These are phyloP conservation scores for Psittacara wagleri DNA, from an alignment of 2,113 vertebrate species.

Conservation along the genomic window DNA sequence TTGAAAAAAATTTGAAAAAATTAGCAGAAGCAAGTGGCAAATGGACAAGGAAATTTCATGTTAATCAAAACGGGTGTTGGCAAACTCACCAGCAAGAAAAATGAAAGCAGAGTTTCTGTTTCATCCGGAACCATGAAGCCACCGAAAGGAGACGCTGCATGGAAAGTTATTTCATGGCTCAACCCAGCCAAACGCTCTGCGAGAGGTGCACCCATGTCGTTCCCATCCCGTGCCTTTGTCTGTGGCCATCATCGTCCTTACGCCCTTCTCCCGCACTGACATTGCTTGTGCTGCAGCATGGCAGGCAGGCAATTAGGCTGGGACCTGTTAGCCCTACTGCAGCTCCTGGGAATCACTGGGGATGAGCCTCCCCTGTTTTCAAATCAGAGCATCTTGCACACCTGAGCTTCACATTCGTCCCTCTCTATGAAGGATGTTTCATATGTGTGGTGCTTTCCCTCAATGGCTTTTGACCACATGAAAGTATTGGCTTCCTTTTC, in stretches of 20 bases:
- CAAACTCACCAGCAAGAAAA: neutral
- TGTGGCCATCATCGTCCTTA: neutral
- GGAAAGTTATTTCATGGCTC: neutral
- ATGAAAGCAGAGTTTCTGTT: neutral
- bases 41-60: fast-evolving
- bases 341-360: neutral
- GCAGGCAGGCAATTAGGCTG: neutral
- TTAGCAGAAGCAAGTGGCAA: neutral
- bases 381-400: neutral
- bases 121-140: fast-evolving
- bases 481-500: neutral
- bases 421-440: fast-evolving
- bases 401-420: fast-evolving
- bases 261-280: fast-evolving
- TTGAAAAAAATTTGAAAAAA: neutral
- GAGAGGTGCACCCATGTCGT: neutral
- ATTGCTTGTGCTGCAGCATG: neutral
- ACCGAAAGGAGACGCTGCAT: fast-evolving
- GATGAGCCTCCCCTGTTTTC: neutral
- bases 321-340: neutral
- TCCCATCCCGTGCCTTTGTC: neutral
- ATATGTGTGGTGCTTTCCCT: fast-evolving
- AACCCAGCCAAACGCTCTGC: fast-evolving
- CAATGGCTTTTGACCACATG: fast-evolving
- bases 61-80: neutral